Evolutionary conservation across 2,797 vertebrate species (phyloP).

Genomic region (Coluber constrictor): DNA sequence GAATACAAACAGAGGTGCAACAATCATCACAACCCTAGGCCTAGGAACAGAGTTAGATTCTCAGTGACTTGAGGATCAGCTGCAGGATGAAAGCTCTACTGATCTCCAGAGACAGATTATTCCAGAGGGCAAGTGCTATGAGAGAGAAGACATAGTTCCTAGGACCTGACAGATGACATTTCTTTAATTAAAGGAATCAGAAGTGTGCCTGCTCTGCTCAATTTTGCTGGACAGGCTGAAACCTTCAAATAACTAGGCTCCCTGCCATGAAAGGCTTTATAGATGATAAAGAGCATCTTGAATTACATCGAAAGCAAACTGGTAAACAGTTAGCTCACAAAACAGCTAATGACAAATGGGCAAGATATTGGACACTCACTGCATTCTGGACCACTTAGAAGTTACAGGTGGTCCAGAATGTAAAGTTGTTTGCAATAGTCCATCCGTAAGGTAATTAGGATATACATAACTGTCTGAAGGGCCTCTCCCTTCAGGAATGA

Average conservation of each 20-base stretch:
- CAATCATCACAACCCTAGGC: not conserved
- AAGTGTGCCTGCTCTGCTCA: not conserved
- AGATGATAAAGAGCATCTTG: not conserved
- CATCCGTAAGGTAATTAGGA: not conserved
- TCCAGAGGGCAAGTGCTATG: not conserved
- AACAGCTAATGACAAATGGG: not conserved
- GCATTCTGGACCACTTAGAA: not conserved
- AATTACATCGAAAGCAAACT: not conserved
- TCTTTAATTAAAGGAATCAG: not conserved
- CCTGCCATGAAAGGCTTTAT: not conserved
- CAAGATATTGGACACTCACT: not conserved
- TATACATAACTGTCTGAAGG: not conserved
- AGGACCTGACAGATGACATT: not conserved
- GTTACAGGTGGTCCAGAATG: not conserved
- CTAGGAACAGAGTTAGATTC: not conserved
- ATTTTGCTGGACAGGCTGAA: not conserved
- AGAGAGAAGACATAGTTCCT: not conserved
- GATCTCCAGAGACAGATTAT: not conserved
- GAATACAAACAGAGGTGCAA: not conserved
- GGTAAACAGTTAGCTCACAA: not conserved
- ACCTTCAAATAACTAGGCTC: not conserved
- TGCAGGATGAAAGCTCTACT: not conserved
- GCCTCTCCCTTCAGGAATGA: not conserved
- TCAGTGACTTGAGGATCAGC: not conserved
- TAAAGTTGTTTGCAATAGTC: not conserved